Evolutionary conservation across 2,888 invertebrate species (phyloP), one percentile per base, ranked within the genome.

Genomic region (Tuta absoluta): DNA sequence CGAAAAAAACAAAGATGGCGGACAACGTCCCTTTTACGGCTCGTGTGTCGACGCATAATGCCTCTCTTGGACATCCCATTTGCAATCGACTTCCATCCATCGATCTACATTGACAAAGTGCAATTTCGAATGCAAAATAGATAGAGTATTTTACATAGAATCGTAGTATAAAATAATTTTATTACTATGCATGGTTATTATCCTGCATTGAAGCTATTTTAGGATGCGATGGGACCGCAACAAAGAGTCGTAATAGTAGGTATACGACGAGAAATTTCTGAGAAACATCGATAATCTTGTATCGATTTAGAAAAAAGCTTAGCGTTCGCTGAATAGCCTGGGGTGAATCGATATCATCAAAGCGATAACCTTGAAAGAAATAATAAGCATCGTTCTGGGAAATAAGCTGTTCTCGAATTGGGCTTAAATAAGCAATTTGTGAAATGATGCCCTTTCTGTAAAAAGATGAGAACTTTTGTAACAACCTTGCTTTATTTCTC

Each of bases 161-260:
- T 67, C 63, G 68, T 70, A 69, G 73, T 72, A 72, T 76, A 76
- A 78, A 84, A 81, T 82, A 82, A 84, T 85, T 85, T 85, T 87
- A 86, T 86, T 83, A 81, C 78, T 69, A 72, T 73, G 71, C 76
- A 76, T 71, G 72, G 72, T 79, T 80, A 82, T 82, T 79, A 81
- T 73, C 74, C 73, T 71, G 69, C 74, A 56, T 56, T 56, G 56
- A 24, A 12, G 75, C 51, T 67, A 85, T 86, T 86, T 82, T 78
- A 74, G 80, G 76, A 72, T 48, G 67, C 69, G 76, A 75, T 72
- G 73, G 69, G 75, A 81, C 80, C 79, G 72, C 84, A 81, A 81
- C 78, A 82, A 79, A 82, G 72, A 75, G 67, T 68, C 56, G 66
- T 77, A 77, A 78, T 80, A 75, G 73, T 33, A 4, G 2, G 0